Evolutionary conservation across 2,797 vertebrate genomes (phyloP), one percentile per base, ranked within the genome.

Genomic region (Rhinophrynus dorsalis): DNA sequence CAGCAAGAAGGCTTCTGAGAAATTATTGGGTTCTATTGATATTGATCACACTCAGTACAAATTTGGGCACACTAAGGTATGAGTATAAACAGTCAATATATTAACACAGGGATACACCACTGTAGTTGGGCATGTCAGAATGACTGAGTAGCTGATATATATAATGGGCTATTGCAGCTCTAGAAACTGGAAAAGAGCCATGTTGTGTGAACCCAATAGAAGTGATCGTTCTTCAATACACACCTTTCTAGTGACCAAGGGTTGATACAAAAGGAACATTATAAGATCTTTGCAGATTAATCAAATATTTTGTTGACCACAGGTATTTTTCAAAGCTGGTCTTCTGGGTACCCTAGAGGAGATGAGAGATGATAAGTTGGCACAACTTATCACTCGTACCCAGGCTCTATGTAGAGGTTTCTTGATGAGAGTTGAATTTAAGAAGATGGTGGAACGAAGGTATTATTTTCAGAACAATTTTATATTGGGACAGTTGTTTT

Each of bases 261-360:
- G 13, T 20, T n/a, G 20, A 52, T 18, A 11, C 17, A 21, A 47
- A 8, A 47, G 8, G 7, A 2, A 21, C 10, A 17, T 6, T 44
- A 2, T 3, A 4, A 21, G 18, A 7, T 7, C 10, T 23, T 21
- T 5, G n/a, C n/a, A 17, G n/a, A 47, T 47, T 11, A 18, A 11
- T 10, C 27, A 27, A 23, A 18, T 29, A 51, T 2, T 13, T 17
- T 57, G 70, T 33, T 47, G 17, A 13, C 17, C 30, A 15, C 55
- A 95, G 93, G 93, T 96, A 58, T 95, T 94, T 77, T 95, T 95
- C 79, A 94, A 93, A 83, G 90, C 92, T 6, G 92, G 92, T 29
- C 85, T 95, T 44, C 78, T 94, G 71, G 92, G 91, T 26, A 75
- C 79, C 3, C 86, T 93, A 68, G 91, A 93, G 71, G 91, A 93